Evolutionary conservation across 2,888 invertebrate genomes (phyloP).

Genomic region (Nebria salina): DNA sequence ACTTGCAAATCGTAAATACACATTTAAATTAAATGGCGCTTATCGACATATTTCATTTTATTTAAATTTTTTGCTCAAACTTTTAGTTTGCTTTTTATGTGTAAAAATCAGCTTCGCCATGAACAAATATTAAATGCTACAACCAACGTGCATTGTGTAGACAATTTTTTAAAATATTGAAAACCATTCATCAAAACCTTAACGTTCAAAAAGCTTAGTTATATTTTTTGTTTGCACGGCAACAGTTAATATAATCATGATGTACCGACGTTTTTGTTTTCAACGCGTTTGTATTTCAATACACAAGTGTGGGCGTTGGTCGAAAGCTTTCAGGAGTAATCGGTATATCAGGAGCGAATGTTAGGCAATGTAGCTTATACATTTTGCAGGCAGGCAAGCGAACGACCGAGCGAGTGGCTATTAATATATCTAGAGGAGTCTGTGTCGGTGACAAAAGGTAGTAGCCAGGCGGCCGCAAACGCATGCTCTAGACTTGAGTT

Average conservation of each 20-base stretch:
- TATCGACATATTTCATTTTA: no score
- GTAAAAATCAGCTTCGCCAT: neutral
- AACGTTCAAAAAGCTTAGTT: neutral
- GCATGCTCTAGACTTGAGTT: neutral
- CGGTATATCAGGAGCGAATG: neutral
- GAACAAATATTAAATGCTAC: neutral
- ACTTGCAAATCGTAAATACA: neutral
- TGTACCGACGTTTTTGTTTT: neutral
- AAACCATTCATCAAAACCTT: neutral
- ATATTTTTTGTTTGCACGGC: neutral
- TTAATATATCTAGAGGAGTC: conserved; percentile 28
- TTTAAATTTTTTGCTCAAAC: no score
- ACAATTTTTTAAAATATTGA: neutral
- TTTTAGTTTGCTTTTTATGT: neutral
- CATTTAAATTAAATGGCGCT: neutral
- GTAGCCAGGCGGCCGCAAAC: neutral
- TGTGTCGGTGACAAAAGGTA: conserved; percentile 39
- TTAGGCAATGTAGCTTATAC: neutral
- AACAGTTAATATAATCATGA: neutral
- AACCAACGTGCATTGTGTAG: neutral
- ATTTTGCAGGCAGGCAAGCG: neutral
- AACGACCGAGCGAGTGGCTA: conserved; percentile 33
- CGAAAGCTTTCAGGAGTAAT: neutral
- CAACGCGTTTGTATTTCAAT: neutral
- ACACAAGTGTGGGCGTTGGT: neutral